These are phyloP conservation scores for Platysternon megacephalum DNA, from an alignment of 2,113 vertebrate species.

Conservation along the genomic window DNA sequence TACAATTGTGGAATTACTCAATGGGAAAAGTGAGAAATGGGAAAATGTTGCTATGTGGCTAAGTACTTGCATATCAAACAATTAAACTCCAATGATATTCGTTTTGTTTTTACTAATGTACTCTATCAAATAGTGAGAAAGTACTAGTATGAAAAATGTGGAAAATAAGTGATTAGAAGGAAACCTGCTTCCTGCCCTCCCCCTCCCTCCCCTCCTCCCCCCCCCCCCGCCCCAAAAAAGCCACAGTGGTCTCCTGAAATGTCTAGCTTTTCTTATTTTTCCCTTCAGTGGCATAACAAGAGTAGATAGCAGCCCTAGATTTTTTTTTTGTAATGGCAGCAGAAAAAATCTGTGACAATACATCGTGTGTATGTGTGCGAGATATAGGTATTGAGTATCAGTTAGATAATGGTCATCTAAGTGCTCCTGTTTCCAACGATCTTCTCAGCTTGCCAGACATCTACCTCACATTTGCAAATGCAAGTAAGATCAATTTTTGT, in stretches of 20 bases:
- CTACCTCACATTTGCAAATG: neutral
- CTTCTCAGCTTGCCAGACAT: neutral
- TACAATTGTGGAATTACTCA: too few relatives aligned
- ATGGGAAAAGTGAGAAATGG: too few relatives aligned
- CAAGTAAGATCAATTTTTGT: neutral
- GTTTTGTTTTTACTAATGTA: too few relatives aligned
- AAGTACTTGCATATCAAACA: too few relatives aligned
- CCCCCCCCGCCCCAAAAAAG: too few relatives aligned
- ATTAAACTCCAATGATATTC: too few relatives aligned
- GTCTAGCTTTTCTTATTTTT: neutral
- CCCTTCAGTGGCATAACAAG: neutral
- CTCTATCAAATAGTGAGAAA: neutral
- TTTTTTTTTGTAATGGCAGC: neutral
- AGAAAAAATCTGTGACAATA: neutral
- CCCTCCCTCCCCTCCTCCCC: too few relatives aligned
- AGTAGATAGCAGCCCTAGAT: neutral
- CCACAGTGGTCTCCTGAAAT: neutral
- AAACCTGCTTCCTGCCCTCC: neutral
- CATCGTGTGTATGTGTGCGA: rapidly evolving
- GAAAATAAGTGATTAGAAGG: neutral
- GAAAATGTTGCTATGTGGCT: too few relatives aligned
- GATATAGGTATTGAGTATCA: neutral
- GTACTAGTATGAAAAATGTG: neutral
- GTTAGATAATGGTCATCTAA: neutral
- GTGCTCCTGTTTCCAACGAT: neutral